Conservation (phyloP, 2,888 invertebrate genomes). For the Drosophila anomalipes region DNA sequence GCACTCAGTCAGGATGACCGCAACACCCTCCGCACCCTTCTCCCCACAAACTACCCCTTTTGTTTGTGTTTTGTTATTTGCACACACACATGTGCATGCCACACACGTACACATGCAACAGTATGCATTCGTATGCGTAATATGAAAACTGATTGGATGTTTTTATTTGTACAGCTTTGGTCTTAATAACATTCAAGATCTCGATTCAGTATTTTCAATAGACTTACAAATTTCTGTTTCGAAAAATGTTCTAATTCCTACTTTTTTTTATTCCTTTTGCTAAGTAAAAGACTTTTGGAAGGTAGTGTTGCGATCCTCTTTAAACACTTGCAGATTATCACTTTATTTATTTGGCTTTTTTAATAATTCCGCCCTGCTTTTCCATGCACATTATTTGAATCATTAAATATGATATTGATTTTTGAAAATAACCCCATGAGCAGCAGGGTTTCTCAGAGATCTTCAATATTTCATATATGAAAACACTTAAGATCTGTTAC, state of each 20-base stretch:
- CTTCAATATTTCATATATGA: not conserved
- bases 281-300: not conserved
- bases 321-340: not conserved
- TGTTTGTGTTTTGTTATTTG: slow-evolving; percentile 2
- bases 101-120: not conserved
- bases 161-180: not conserved
- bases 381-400: not conserved
- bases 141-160: not conserved
- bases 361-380: not conserved
- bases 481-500: not conserved
- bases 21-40: slow-evolving; percentile 25
- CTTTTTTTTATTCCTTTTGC: not conserved
- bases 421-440: no score
- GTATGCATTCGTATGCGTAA: not conserved
- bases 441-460: not conserved
- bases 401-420: not conserved
- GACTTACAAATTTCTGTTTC: not conserved
- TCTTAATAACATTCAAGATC: not conserved
- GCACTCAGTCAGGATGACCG: slow-evolving; percentile 76
- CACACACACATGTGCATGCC: not conserved
- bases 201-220: not conserved
- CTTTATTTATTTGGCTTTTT: not conserved
- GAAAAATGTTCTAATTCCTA: not conserved
- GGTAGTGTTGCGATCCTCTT: not conserved
- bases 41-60: not conserved